Percentiles rank a stretch among this genome's conserved stretches.
Conservation (phyloP, 2,797 vertebrate genomes). For the Oreortyx pictus region DNA sequence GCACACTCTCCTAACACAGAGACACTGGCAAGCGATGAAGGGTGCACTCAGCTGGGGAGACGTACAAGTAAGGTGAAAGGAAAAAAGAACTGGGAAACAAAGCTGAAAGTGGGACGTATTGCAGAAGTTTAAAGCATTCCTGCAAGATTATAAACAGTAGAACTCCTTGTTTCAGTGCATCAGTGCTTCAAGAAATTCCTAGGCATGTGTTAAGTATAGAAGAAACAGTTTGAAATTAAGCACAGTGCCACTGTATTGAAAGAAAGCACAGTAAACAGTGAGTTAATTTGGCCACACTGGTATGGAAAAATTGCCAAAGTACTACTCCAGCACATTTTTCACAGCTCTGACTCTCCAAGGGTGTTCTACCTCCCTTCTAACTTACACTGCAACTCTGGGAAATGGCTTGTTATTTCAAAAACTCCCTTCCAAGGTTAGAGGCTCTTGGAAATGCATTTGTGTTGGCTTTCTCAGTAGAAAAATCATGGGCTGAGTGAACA, state of each 20-base stretch:
- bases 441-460: conserved; percentile 10
- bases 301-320: conserved; percentile 55
- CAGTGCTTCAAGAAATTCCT: background rate
- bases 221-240: background rate
- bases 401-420: conserved; percentile 52
- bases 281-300: conserved; percentile 43
- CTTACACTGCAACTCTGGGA: conserved; percentile 25
- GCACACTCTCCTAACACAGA: background rate
- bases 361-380: conserved; percentile 32
- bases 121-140: background rate
- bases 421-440: background rate
- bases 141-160: background rate
- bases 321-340: conserved; percentile 34
- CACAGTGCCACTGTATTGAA: background rate
- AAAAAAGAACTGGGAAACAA: background rate
- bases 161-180: background rate
- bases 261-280: background rate
- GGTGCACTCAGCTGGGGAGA: conserved; percentile 14
- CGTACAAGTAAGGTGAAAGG: background rate
- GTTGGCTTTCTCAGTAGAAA: background rate
- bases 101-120: background rate
- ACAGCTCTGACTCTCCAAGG: conserved; percentile 36
- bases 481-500: background rate
- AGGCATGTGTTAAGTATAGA: background rate
- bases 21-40: conserved; percentile 33